A percentile compares a stretch with the other conserved stretches of the same genome.
These are phyloP conservation scores for Phenganax stokvisi DNA, from an alignment of 92 coral and sea anemone species.

Conservation along the genomic window DNA sequence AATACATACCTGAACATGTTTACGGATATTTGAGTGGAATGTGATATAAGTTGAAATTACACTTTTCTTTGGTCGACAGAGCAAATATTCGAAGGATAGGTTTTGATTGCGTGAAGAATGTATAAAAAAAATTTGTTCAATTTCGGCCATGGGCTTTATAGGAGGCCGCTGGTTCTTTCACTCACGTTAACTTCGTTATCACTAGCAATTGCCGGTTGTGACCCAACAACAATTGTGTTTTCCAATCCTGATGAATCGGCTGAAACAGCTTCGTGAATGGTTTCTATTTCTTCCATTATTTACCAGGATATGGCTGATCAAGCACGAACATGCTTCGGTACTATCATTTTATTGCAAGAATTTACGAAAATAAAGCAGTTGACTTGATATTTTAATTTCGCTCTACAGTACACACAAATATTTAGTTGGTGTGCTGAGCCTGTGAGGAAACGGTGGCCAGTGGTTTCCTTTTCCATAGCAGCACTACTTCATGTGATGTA, in stretches of 20 bases:
- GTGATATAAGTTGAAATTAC: too few relatives aligned
- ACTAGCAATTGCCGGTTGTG: not conserved
- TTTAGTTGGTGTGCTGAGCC: not conserved
- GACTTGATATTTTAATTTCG: not conserved
- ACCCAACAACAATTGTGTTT: not conserved
- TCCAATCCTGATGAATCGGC: not conserved
- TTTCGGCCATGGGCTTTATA: not conserved
- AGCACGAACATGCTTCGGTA: not conserved
- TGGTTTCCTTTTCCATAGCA: not conserved
- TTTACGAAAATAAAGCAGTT: not conserved
- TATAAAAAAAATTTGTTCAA: not conserved
- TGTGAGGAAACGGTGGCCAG: not conserved
- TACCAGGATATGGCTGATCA: not conserved
- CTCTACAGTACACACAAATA: not conserved
- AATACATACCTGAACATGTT: too few relatives aligned
- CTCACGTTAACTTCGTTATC: not conserved
- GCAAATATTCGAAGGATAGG: not conserved
- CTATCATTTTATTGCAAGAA: not conserved
- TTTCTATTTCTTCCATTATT: not conserved
- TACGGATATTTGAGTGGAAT: too few relatives aligned
- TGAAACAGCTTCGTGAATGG: not conserved
- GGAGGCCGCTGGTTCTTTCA: not conserved
- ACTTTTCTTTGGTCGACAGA: not conserved
- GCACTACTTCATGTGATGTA: not conserved
- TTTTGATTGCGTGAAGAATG: not conserved